Evolutionary conservation across 2,797 vertebrate genomes (phyloP), one percentile per base, ranked within the genome.

Genomic region (Phoebastria nigripes): DNA sequence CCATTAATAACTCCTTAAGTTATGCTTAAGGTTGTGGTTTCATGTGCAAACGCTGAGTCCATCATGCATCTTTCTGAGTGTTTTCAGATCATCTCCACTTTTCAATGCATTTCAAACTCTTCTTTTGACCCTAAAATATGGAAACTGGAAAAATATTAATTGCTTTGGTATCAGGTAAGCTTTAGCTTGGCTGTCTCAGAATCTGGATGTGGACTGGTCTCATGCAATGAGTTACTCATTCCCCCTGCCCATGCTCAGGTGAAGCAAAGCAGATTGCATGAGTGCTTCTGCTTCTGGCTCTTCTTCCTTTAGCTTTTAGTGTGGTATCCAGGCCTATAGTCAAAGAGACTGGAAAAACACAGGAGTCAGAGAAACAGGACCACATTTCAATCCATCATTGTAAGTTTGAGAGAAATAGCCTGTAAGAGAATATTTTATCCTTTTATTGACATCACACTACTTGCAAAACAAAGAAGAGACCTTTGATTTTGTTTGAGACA

Each of bases 1-100:
- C 44, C 31, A 11, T 25, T 25, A 52, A 15, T 51, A 59, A 12
- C 9, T 55, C 44, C 0, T 0, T 14, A 62, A 62, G 0, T 42
- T 33, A 59, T 28, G 31, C 24, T 72, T 47, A 49, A 46, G 29
- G 21, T 39, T 58, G 28, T 24, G 6, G 12, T 77, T 77, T 88
- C 9, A 31, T 8, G 9, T 11, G 17, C 51, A 56, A 72, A n/a
- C 8, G 18, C 35, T 65, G 63, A 35, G 15, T 46, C 52, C 15
- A 39, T 31, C 28, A 6, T 28, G 35, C 14, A 12, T 12, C 35
- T 67, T 42, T 44, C 37, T 62, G 77, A 81, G 42, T 41, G 13
- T 44, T 87, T 84, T 41, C 74, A 76, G 41, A 47, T 5, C 21
- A 41, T n/a, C 46, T 87, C 37, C 39, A 21, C 17, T 42, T 90